A percentile compares a stretch with the other conserved stretches of the same genome.
phyloP scores from a whole-genome alignment of 2,888 invertebrate species.

The Tetragnatha montana region DNA sequence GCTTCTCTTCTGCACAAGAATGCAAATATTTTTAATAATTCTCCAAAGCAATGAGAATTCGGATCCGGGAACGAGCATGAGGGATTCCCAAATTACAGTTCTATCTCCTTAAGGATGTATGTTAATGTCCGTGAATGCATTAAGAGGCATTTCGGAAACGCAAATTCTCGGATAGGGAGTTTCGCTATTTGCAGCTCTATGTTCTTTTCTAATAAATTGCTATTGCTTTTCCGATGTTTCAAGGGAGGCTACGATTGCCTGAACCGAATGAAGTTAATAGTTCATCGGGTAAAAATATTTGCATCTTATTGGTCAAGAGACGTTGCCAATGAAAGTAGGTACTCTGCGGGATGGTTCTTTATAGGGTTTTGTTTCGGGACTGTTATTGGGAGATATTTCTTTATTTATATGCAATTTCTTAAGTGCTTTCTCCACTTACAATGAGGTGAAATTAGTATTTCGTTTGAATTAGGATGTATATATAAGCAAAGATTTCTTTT shows the following conservation, averaged over 20 bases:
- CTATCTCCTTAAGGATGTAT: slow-evolving; percentile 14
- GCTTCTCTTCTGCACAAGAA: not conserved
- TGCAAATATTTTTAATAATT: slow-evolving; percentile 35
- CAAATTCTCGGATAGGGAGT: not conserved
- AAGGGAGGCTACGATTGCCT: slow-evolving; percentile 16
- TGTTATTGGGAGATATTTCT: not conserved
- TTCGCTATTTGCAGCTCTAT: slow-evolving; percentile 1
- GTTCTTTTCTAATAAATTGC: slow-evolving; percentile 19
- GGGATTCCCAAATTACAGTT: slow-evolving; percentile 7
- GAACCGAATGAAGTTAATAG: not conserved
- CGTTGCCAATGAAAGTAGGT: slow-evolving; percentile 2
- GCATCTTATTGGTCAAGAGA: slow-evolving; percentile 42
- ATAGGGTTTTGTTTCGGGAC: not conserved
- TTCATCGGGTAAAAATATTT: slow-evolving; percentile 16
- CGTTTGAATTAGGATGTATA: too few relatives aligned
- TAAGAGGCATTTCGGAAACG: slow-evolving; percentile 8
- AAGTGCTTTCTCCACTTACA: not conserved
- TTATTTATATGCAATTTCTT: not conserved
- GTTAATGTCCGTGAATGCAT: slow-evolving; percentile 10
- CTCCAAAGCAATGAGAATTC: slow-evolving; percentile 10
- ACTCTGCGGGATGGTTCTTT: not conserved
- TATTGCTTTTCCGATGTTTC: slow-evolving; percentile 52
- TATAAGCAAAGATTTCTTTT: too few relatives aligned
- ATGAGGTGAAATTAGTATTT: too few relatives aligned
- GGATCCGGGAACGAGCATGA: not conserved